These are phyloP conservation scores for Sturnus vulgaris DNA, from an alignment of 2,113 vertebrate genomes.

Conservation along the genomic window DNA sequence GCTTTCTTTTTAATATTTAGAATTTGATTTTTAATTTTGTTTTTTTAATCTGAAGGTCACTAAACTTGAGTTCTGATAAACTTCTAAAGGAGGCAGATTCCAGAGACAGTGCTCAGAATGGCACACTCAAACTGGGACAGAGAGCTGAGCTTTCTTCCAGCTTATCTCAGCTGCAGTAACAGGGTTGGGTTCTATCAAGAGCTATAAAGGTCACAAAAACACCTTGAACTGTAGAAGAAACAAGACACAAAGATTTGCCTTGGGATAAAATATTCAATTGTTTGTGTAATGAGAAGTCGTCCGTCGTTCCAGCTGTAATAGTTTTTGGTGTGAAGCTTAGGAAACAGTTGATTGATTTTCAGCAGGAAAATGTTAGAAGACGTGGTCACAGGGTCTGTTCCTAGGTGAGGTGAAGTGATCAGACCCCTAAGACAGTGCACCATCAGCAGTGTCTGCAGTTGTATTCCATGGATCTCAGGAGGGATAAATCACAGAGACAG, in stretches of 20 bases:
- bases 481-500: background rate
- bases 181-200: background rate
- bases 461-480: background rate
- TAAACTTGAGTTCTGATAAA: slow-evolving; percentile 2
- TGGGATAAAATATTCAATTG: slow-evolving; percentile 30
- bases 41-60: background rate
- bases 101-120: background rate
- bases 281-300: background rate
- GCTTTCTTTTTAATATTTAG: background rate
- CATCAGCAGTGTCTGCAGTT: background rate
- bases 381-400: background rate
- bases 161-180: background rate
- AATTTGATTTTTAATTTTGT: background rate
- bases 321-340: background rate
- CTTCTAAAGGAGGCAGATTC: background rate
- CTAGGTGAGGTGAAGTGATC: background rate
- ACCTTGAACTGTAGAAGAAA: background rate
- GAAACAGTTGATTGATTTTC: background rate
- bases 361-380: background rate
- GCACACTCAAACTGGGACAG: background rate
- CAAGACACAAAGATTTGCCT: background rate
- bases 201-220: background rate
- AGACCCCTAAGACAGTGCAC: background rate
- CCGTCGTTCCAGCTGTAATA: background rate
- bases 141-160: background rate